phyloP scores from a whole-genome alignment of 2,888 invertebrate species.

The Orchestes rusci region DNA sequence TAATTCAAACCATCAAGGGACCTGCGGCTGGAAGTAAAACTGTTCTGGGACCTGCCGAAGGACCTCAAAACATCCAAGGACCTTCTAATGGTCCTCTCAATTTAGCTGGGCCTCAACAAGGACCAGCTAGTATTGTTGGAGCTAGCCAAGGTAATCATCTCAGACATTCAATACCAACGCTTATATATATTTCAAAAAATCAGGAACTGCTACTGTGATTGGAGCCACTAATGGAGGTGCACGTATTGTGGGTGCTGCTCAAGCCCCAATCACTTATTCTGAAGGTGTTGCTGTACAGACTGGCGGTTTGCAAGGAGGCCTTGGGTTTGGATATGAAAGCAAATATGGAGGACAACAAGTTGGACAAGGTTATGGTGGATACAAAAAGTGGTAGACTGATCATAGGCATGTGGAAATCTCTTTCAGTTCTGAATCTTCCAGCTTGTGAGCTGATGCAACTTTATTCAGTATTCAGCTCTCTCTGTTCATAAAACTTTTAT shows the following conservation, averaged over 20 bases:
- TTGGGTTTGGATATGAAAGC: constrained; percentile 19
- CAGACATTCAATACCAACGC: too few relatives aligned
- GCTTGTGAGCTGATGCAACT: too few relatives aligned
- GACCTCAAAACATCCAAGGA: constrained; percentile 23
- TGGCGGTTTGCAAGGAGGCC: constrained; percentile 22
- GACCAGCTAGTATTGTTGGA: constrained; percentile 23
- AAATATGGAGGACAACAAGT: too few relatives aligned
- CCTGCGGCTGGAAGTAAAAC: constrained; percentile 20
- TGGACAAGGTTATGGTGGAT: too few relatives aligned
- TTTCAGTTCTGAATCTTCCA: too few relatives aligned
- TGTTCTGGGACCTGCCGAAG: constrained; percentile 21
- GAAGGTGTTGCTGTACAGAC: constrained; percentile 23
- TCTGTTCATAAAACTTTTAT: too few relatives aligned
- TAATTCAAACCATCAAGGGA: too few relatives aligned
- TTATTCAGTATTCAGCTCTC: too few relatives aligned
- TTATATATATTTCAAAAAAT: too few relatives aligned
- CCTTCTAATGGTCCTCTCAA: constrained; percentile 23
- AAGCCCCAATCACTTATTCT: constrained; percentile 23
- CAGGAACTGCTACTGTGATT: constrained; percentile 24
- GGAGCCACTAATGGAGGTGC: constrained; percentile 25
- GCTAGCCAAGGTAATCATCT: constrained; percentile 26
- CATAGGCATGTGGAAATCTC: too few relatives aligned
- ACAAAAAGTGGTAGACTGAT: too few relatives aligned
- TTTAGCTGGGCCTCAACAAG: constrained; percentile 25
- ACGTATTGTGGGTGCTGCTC: constrained; percentile 22